Conservation (phyloP, 2,888 invertebrate species). For the Chrysodeixis includens region DNA sequence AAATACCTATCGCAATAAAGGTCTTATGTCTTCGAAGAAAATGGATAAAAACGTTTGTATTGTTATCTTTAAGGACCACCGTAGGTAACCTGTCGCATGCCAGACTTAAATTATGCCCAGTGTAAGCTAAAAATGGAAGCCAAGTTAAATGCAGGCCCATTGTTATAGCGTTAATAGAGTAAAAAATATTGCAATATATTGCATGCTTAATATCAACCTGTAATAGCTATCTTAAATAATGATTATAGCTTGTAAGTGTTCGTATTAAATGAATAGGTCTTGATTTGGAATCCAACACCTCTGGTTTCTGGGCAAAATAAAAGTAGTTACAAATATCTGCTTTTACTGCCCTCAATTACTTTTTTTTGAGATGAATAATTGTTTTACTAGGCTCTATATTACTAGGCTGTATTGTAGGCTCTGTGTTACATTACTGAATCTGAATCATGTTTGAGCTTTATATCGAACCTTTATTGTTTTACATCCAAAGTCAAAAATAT, state of each 20-base stretch:
- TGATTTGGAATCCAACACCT: background rate
- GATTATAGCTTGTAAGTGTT: conserved; percentile 1
- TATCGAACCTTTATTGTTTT: no score
- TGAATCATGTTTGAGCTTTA: no score
- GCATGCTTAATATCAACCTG: background rate
- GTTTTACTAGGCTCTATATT: no score
- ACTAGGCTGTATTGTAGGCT: no score
- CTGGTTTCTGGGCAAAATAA: background rate
- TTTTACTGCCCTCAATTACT: no score
- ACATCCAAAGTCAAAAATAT: no score
- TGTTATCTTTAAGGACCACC: conserved; percentile 6
- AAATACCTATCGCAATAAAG: background rate
- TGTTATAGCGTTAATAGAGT: conserved; percentile 1
- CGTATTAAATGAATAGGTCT: background rate
- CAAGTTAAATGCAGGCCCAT: background rate
- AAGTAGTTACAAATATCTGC: background rate
- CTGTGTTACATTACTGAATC: no score
- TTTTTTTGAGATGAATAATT: no score
- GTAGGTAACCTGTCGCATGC: background rate
- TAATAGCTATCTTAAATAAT: conserved; percentile 4
- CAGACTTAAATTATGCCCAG: background rate
- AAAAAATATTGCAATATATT: background rate
- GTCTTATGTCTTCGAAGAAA: background rate
- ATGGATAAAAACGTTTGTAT: conserved; percentile 6
- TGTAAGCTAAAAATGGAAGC: conserved; percentile 7